Percentiles rank a stretch among this genome's conserved stretches.
Conservation (phyloP, 2,113 vertebrate species). For the Tor tambroides region DNA sequence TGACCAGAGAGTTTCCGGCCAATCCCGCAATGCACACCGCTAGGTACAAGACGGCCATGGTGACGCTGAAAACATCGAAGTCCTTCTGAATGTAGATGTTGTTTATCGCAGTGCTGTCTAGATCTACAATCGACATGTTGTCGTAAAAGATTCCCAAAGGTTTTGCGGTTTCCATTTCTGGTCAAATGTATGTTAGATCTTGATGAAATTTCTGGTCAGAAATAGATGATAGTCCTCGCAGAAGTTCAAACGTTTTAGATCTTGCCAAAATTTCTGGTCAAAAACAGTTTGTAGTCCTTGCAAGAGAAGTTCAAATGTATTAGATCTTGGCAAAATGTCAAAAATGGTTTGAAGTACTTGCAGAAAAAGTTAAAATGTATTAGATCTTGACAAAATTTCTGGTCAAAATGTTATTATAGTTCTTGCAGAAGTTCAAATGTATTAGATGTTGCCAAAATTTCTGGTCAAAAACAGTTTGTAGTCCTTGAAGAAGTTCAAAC, state of each 20-base stretch:
- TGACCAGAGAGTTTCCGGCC: slow-evolving; percentile 73
- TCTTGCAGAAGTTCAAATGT: no score
- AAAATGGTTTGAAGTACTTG: background rate
- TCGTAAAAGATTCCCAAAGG: slow-evolving; percentile 16
- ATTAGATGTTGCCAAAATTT: no score
- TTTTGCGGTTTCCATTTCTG: slow-evolving; percentile 36
- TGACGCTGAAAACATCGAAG: slow-evolving; percentile 59
- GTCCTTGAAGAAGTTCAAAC: background rate
- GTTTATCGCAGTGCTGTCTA: slow-evolving; percentile 12
- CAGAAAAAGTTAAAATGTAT: background rate
- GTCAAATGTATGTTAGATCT: background rate
- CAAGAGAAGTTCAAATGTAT: background rate
- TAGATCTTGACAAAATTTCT: no score
- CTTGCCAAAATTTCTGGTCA: no score
- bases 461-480: background rate
- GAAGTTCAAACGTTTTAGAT: no score
- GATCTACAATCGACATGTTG: slow-evolving; percentile 31
- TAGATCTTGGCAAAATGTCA: background rate
- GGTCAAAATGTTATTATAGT: no score
- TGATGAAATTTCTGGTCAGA: no score
- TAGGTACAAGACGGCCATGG: slow-evolving; percentile 73
- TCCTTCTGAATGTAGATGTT: slow-evolving; percentile 23
- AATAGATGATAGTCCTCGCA: no score
- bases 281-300: no score
- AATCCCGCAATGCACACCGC: slow-evolving; percentile 74